Conservation (phyloP, 2,888 invertebrate species). For the Oegoconia quadripuncta region DNA sequence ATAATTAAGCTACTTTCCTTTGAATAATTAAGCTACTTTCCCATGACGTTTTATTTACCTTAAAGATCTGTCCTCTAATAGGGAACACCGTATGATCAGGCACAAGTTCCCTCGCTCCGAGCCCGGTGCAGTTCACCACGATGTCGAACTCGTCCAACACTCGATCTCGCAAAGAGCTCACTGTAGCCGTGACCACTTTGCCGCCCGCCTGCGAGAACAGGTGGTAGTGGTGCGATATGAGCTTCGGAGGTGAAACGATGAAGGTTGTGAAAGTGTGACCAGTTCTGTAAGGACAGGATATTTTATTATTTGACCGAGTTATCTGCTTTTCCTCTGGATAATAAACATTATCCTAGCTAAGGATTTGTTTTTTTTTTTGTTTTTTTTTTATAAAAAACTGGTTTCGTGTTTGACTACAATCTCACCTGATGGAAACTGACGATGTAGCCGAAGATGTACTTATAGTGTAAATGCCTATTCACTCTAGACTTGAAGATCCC, state of each 20-base stretch:
- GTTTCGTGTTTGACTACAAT: too few species aligned
- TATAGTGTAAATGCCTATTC: too few species aligned
- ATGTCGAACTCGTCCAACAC: slow-evolving; percentile 80
- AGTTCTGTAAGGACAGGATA: slow-evolving; percentile 54
- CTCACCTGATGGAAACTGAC: too few species aligned
- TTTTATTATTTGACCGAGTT: neutral
- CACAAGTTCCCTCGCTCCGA: slow-evolving; percentile 81
- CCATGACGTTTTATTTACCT: slow-evolving; percentile 58
- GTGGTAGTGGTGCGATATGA: slow-evolving; percentile 83
- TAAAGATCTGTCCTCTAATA: slow-evolving; percentile 86
- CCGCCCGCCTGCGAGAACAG: slow-evolving; percentile 82
- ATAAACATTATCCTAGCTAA: too few species aligned
- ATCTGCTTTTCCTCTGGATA: too few species aligned
- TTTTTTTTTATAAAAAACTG: too few species aligned
- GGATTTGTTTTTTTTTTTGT: too few species aligned
- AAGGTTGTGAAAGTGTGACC: slow-evolving; percentile 84
- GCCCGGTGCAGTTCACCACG: slow-evolving; percentile 89
- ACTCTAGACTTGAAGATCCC: too few species aligned
- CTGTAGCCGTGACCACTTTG: slow-evolving; percentile 51
- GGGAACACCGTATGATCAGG: slow-evolving; percentile 81
- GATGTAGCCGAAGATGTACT: too few species aligned
- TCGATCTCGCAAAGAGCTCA: slow-evolving; percentile 49
- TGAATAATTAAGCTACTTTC: neutral
- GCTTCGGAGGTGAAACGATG: slow-evolving; percentile 80
- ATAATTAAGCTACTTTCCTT: too few species aligned